phyloP scores from a whole-genome alignment of 2,113 vertebrate species.

The Pluvianellus socialis region DNA sequence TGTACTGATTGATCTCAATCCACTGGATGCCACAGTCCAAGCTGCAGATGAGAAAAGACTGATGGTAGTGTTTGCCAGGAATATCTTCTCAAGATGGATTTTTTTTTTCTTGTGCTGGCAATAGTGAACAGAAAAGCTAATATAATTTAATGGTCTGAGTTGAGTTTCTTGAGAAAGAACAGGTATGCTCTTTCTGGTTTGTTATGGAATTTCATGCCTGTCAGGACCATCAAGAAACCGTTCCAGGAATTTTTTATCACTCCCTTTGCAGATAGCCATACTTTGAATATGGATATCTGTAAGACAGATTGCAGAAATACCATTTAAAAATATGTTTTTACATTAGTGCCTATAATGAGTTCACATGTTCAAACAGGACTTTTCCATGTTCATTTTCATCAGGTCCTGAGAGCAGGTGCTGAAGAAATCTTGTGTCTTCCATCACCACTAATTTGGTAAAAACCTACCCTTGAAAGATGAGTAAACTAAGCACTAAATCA shows the following conservation, averaged over 20 bases:
- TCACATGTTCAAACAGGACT: not conserved
- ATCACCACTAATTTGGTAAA: not conserved
- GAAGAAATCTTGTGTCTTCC: not conserved
- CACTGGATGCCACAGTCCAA: not conserved
- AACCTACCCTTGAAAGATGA: not conserved
- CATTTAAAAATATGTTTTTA: not conserved
- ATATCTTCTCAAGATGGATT: not conserved
- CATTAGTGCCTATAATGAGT: not conserved
- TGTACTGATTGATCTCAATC: not conserved
- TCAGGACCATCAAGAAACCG: not conserved
- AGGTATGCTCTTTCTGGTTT: not conserved
- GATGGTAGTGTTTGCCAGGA: not conserved
- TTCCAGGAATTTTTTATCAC: slow-evolving; percentile 11
- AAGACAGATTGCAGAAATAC: not conserved
- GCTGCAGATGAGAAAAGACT: not conserved
- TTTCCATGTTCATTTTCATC: not conserved
- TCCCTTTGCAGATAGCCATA: not conserved
- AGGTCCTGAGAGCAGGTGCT: not conserved
- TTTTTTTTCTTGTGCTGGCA: not conserved
- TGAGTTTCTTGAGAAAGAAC: not conserved
- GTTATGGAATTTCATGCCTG: not conserved
- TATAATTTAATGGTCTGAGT: not conserved
- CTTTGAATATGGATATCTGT: not conserved
- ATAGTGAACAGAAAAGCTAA: not conserved
- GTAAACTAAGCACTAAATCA: not conserved